Percentiles rank a stretch among this genome's conserved stretches.
phyloP scores from a whole-genome alignment of 2,888 invertebrate species.

The Callyntrura guangdongensis region DNA sequence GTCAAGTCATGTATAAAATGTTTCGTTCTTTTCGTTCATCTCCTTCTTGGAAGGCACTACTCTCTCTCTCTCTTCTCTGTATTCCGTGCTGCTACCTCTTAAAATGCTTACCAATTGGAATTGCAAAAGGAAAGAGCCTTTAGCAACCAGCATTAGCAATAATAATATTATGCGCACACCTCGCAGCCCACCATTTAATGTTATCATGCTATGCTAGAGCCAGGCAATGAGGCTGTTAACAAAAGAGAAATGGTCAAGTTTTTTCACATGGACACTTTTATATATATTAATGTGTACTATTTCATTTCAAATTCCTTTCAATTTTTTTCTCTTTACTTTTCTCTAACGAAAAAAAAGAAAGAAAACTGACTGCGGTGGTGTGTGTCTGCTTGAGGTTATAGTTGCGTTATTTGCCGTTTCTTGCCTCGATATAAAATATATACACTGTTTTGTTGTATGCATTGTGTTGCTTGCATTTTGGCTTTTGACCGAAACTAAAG shows the following conservation, averaged over 20 bases:
- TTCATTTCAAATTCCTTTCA: conserved; percentile 64
- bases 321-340: conserved; percentile 35
- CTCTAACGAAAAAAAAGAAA: not conserved
- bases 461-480: not conserved
- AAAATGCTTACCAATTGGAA: conserved; percentile 29
- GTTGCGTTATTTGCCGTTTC: not conserved
- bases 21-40: too few species aligned
- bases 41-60: too few species aligned
- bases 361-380: not conserved
- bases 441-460: too few species aligned
- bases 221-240: conserved; percentile 8
- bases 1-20: too few species aligned
- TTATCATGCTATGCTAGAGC: too few species aligned
- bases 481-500: conserved; percentile 42
- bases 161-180: not conserved
- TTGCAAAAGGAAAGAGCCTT: conserved; percentile 34
- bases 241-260: conserved; percentile 67
- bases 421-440: too few species aligned
- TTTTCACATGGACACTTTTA: conserved; percentile 76
- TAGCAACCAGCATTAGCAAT: not conserved
- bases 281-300: conserved; percentile 55
- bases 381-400: not conserved
- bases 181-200: not conserved
- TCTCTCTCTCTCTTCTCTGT: not conserved
- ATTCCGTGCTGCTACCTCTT: not conserved